A percentile compares a stretch with the other conserved stretches of the same genome.
phyloP scores from a whole-genome alignment of 2,113 vertebrate genomes.

The Lonchura striata region DNA sequence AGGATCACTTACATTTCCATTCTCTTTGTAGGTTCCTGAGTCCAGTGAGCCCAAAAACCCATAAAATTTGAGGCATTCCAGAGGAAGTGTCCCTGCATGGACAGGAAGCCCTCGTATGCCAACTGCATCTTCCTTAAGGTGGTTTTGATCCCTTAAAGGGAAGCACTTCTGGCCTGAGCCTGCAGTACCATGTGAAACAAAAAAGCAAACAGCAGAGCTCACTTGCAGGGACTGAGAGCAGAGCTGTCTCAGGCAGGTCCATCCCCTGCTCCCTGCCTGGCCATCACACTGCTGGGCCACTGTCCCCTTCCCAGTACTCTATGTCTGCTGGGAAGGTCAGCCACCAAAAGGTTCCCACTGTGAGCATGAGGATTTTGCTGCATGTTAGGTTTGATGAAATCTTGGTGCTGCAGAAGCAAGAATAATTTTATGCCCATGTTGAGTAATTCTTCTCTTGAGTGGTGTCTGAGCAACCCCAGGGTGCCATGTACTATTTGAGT shows the following conservation, averaged over 20 bases:
- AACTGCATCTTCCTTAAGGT: neutral
- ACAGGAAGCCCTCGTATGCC: neutral
- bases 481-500: neutral
- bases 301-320: neutral
- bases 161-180: neutral
- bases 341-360: neutral
- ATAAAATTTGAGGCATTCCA: neutral
- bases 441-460: neutral
- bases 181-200: neutral
- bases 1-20: neutral
- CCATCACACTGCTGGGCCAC: neutral
- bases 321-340: neutral
- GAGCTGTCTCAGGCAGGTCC: neutral
- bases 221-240: neutral
- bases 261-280: neutral
- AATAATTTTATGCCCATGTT: neutral
- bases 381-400: neutral
- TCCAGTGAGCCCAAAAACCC: rapidly evolving
- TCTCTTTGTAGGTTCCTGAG: neutral
- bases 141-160: neutral
- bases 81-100: neutral
- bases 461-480: neutral
- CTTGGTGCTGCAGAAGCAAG: neutral
- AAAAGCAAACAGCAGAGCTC: neutral
- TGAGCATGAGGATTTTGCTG: neutral